These are phyloP conservation scores for Leucozona laternaria DNA, from an alignment of 2,888 invertebrate species.

Conservation along the genomic window DNA sequence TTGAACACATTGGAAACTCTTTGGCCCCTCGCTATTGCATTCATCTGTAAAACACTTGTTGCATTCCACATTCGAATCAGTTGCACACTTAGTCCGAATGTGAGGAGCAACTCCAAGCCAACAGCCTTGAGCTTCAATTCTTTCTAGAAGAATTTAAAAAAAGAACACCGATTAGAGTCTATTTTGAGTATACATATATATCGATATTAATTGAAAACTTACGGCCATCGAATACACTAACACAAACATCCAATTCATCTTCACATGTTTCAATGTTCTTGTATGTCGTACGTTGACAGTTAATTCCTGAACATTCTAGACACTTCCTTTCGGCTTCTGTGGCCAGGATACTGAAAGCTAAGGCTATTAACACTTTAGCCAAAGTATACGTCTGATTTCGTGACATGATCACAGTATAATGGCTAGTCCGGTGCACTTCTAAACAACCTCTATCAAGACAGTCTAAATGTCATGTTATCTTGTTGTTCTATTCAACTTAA, in stretches of 20 bases:
- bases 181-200: neutral
- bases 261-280: slow-evolving; percentile 76
- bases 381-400: slow-evolving; percentile 35
- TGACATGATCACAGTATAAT: slow-evolving; percentile 54
- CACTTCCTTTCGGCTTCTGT: slow-evolving; percentile 76
- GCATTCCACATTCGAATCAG: slow-evolving; percentile 61
- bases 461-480: slow-evolving; percentile 20
- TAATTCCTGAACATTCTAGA: slow-evolving; percentile 78
- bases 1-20: slow-evolving; percentile 77
- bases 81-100: slow-evolving; percentile 66
- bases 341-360: slow-evolving; percentile 21
- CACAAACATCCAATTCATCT: slow-evolving; percentile 78
- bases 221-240: slow-evolving; percentile 78
- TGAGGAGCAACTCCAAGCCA: slow-evolving; percentile 66
- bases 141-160: slow-evolving; percentile 56
- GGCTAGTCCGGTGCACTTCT: neutral
- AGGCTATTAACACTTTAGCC: neutral
- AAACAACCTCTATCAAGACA: slow-evolving; percentile 24
- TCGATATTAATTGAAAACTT: slow-evolving; percentile 23
- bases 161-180: neutral
- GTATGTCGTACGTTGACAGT: slow-evolving; percentile 77
- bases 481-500: neutral
- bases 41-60: slow-evolving; percentile 72
- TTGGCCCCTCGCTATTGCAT: slow-evolving; percentile 77
- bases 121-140: slow-evolving; percentile 78